Base-by-base conservation (phyloP, 2,113 vertebrate species). In the Gavia stellata region DNA sequence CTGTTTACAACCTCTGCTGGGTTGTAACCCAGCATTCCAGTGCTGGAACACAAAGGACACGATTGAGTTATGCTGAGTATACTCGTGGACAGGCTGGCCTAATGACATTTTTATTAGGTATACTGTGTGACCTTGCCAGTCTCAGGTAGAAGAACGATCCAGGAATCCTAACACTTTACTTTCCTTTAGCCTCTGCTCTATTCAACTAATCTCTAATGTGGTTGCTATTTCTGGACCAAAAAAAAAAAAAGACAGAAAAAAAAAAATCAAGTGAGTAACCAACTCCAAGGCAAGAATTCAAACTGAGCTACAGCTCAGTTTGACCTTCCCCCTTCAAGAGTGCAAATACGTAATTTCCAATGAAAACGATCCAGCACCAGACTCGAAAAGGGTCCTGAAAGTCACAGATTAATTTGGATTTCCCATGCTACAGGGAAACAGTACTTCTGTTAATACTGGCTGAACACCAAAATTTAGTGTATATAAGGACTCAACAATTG, bases 381-480 rank as follows among this genome's bases (percentile, higher is more conserved):
- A 55, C 79, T 92, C 1, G 0, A 80, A 90, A 86, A 72, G 66
- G 71, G 74, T 84, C 92, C 49, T 36, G 7, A 91, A 91, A 92
- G 84, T 90, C 91, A 91, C 65, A 80, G 50, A 92, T 73, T 50
- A 55, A 90, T 84, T 81, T 95, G 80, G 34, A 92, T 96, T 96
- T 97, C 84, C 86, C 91, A 94, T 81, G 94, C 81, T 89, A 92
- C 36, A 72, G 77, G 73, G 80, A 81, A 91, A 49, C 36, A 92
- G 84, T n/a, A 7, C 40, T 83, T 96, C 84, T 97, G 88, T 94
- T 93, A 96, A 96, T 62, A 88, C 61, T 97, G 96, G 94, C 85
- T 70, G 75, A 73, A 70, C 72, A 92, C 74, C 94, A 97, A 86
- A 72, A 66, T 56, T 78, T 20, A 91, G 85, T 91, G 81, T 84